Base-by-base conservation (phyloP, 2,797 vertebrate genomes). In the Tolypeutes matacus region DNA sequence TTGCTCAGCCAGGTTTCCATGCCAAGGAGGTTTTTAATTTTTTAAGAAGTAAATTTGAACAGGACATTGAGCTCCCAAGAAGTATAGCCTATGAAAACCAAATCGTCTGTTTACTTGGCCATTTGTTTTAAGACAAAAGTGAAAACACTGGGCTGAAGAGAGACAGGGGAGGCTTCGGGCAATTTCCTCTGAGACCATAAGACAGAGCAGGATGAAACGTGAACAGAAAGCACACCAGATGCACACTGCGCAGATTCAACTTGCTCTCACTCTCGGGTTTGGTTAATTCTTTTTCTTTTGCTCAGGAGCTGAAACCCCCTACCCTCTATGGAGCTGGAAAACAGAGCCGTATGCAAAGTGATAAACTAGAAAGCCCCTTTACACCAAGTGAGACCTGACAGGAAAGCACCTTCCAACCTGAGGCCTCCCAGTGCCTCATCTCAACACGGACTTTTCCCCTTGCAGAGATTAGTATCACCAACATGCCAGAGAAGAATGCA, bases 1-100 rank as follows among this genome's bases (percentile, higher is more conserved):
- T 81, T 13, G 25, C 36, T 65, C 31, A 78, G n/a, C 46, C 64
- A 58, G 69, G 5, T 87, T 82, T 31, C 78, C 49, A 27, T 20
- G 49, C 92, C 92, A 95, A 95, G 86, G 29, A 78, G 94, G 91
- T 76, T 96, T 85, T 86, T 46, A 49, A 83, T 56, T 95, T 97
- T 93, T 94, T 94, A 89, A 96, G 97, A 96, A 97, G 95, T 91
- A 53, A 34, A 49, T 75, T 88, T 89, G 49, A 97, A 62, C 58
- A 58, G 97, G 78, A 91, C 51, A 82, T 56, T 51, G 39, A 49
- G 27, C 62, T 56, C 60, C 27, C 39, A 69, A 85, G 86, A 97
- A 82, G 23, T 39, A 15, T 65, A 39, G 69, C 56, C 78, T 56
- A 14, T 60, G 94, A 87, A 84, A 89, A 97, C 87, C 91, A 97